phyloP scores from a whole-genome alignment of 2,888 invertebrate genomes.

The Tanytarsus gracilentus region DNA sequence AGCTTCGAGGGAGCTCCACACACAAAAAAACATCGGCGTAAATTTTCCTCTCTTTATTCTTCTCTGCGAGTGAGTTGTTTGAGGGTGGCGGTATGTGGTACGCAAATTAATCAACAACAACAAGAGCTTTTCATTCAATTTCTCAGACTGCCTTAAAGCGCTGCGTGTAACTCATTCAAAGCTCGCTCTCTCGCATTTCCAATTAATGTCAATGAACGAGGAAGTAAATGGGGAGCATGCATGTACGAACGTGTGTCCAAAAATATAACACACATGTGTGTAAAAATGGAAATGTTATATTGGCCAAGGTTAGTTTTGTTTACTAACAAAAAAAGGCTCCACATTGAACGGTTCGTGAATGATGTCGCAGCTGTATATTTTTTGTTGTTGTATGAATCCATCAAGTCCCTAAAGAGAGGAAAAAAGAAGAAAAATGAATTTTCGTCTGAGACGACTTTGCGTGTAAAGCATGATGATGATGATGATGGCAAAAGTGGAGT shows the following conservation, averaged over 20 bases:
- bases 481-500: not conserved
- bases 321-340: not conserved
- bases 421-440: constrained; percentile 5
- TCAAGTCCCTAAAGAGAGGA: not conserved
- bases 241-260: no score
- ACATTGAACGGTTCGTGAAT: not conserved
- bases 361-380: not conserved
- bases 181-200: no score
- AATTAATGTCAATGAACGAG: no score
- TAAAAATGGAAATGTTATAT: not conserved
- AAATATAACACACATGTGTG: not conserved
- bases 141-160: no score
- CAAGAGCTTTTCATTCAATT: no score
- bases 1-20: constrained; percentile 1
- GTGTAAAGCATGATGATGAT: not conserved
- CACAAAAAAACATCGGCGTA: not conserved
- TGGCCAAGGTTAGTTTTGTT: constrained; percentile 12
- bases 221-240: no score
- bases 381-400: not conserved
- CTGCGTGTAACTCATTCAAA: not conserved
- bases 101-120: constrained; percentile 12
- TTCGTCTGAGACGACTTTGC: constrained; percentile 1
- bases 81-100: not conserved
- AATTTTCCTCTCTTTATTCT: not conserved
- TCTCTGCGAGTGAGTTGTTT: not conserved